Conservation (phyloP, 2,797 vertebrate genomes). For the Gorsachius magnificus region DNA sequence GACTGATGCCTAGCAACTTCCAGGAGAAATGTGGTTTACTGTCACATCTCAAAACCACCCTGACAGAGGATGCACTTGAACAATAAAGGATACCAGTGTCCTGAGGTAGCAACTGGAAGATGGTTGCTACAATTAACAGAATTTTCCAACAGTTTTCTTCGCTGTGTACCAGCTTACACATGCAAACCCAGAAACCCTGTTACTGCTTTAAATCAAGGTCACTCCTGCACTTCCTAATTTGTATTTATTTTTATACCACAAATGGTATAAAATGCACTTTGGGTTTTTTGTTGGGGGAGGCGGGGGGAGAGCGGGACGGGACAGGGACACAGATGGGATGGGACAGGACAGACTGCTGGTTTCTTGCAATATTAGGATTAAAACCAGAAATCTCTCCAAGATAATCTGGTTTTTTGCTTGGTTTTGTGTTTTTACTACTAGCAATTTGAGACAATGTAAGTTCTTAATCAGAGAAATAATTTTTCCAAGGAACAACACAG, state of each 20-base stretch:
- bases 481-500: neutral
- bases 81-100: neutral
- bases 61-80: neutral
- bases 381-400: neutral
- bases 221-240: neutral
- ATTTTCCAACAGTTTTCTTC: neutral
- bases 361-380: neutral
- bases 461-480: neutral
- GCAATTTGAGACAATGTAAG: neutral
- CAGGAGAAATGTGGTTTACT: neutral
- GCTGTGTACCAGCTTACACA: neutral
- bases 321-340: no score
- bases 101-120: neutral
- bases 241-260: neutral
- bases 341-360: neutral
- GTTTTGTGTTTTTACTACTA: neutral
- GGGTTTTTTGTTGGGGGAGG: neutral
- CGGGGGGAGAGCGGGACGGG: no score
- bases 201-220: neutral
- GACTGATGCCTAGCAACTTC: neutral
- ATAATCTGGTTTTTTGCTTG: rapidly evolving
- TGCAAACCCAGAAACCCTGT: neutral
- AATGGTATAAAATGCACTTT: neutral
- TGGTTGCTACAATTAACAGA: neutral
- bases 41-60: neutral